Conservation (phyloP, 2,113 vertebrate genomes). For the Casuarius casuarius region DNA sequence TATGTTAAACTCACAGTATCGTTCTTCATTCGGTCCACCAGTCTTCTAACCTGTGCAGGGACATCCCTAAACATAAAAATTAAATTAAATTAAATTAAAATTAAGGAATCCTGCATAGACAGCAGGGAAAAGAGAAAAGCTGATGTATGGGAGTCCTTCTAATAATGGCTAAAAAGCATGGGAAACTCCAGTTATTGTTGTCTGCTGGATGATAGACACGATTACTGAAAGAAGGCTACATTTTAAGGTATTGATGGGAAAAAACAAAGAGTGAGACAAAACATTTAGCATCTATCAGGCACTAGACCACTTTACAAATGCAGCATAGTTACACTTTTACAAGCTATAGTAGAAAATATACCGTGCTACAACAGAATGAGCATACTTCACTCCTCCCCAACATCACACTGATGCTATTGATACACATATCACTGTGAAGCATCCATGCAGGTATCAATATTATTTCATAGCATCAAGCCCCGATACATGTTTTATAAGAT, state of each 20-base stretch:
- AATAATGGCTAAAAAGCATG: neutral
- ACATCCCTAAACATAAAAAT: conserved; percentile 58
- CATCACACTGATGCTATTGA: neutral
- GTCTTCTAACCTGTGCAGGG: conserved; percentile 50
- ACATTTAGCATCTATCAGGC: neutral
- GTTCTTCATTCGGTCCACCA: conserved; percentile 74
- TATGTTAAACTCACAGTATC: conserved; percentile 62
- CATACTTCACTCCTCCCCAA: neutral
- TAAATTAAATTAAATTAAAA: neutral
- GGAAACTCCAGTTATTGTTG: neutral
- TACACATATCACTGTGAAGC: neutral
- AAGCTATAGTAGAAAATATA: neutral
- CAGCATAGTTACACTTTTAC: neutral
- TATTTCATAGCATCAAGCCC: neutral
- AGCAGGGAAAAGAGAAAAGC: neutral
- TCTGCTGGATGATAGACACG: neutral
- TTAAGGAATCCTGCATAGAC: neutral
- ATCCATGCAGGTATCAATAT: fast-evolving
- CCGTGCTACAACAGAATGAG: neutral
- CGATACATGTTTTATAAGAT: neutral
- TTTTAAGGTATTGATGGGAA: neutral
- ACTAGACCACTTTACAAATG: neutral
- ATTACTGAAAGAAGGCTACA: neutral
- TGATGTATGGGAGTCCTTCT: neutral
- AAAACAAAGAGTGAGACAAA: neutral